Base-by-base conservation (phyloP, 2,113 vertebrate species). In the Helogale parvula region DNA sequence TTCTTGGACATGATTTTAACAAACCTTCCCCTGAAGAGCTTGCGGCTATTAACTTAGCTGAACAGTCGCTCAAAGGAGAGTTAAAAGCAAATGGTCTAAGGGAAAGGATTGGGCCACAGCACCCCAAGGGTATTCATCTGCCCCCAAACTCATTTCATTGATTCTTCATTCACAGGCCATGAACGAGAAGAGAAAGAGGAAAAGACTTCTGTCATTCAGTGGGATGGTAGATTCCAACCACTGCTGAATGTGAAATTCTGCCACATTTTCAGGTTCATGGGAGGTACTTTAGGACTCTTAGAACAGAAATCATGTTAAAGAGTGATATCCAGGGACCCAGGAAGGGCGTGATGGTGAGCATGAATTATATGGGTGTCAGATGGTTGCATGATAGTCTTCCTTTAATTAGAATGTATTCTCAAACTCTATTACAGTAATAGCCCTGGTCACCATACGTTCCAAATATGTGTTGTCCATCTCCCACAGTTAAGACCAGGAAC, bases 1-100 rank as follows among this genome's bases (percentile, higher is more conserved):
- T 99, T 99, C 98, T 98, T 98, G 98, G 98, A 98, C 98, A 98
- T 97, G 97, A 98, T 98, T 99, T 98, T 98, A 98, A 95, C 90
- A 93, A 99, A 98, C 97, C 96, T 93, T 97, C 97, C 98, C 98
- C 98, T 38, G 79, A 98, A 99, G 98, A 98, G 93, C 98, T 96
- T 90, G 77, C 84, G 97, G 98, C 97, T 98, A 98, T 99, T 99
- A 98, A 98, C 97, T 98, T 98, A 91, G 88, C 94, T 0, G 74
- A 98, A 95, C 71, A 74, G 96, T 96, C 83, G 93, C 97, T 98
- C 98, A 97, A 98, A 98, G 94, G 98, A 99, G 97, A 98, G 98
- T 98, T 98, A 97, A 98, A 98, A 97, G 98, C 97, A 98, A 98
- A 98, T 94, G 97, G 97, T 97, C 97, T 98, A 98, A 97, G 97